phyloP scores from a whole-genome alignment of 2,113 vertebrate genomes.

The Labeo catla region DNA sequence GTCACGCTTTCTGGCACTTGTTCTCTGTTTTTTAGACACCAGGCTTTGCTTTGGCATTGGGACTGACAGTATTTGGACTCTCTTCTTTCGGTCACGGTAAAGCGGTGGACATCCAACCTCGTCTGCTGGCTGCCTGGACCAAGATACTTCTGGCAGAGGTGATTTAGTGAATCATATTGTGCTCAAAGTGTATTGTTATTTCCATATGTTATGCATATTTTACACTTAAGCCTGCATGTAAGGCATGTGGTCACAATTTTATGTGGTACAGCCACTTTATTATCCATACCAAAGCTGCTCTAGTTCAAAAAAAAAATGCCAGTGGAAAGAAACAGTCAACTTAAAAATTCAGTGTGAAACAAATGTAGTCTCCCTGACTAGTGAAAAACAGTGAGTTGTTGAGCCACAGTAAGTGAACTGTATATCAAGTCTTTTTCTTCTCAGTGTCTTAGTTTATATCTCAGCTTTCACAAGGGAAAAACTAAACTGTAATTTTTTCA shows the following conservation, averaged over 20 bases:
- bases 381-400: neutral
- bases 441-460: neutral
- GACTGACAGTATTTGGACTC: conserved; percentile 85
- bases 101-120: conserved; percentile 86
- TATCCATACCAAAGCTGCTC: neutral
- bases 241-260: neutral
- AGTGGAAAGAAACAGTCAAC: neutral
- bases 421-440: neutral
- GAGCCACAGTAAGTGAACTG: neutral
- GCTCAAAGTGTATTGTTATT: neutral
- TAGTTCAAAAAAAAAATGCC: neutral
- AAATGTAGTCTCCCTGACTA: neutral
- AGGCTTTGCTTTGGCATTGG: conserved; percentile 90
- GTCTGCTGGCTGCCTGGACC: conserved; percentile 87
- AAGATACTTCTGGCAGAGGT: conserved; percentile 90
- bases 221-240: neutral
- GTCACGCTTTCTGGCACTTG: conserved; percentile 7
- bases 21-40: conserved; percentile 79
- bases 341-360: neutral
- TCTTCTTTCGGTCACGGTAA: conserved; percentile 89
- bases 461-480: neutral
- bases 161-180: conserved; percentile 17
- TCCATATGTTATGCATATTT: neutral
- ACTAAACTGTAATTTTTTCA: neutral
- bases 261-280: neutral